Conservation (phyloP, 2,888 invertebrate species). For the Coelinius sp. region DNA sequence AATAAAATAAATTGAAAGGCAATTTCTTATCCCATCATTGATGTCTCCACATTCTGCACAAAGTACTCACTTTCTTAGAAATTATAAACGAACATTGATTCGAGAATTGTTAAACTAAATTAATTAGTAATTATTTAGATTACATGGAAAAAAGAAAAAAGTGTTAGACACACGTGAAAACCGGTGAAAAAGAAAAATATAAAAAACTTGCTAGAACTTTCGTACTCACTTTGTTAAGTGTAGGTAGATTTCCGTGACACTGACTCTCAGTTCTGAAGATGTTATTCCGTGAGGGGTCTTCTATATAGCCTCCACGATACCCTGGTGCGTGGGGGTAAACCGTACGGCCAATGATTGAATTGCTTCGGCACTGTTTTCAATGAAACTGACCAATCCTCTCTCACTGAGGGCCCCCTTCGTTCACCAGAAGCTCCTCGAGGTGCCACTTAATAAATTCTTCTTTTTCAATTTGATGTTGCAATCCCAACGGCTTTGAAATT, state of each 20-base stretch:
- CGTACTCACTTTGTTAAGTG: constrained; percentile 59
- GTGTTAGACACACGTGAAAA: background rate
- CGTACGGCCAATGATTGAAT: constrained; percentile 62
- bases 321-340: constrained; percentile 61
- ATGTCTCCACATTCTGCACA: background rate
- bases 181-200: background rate
- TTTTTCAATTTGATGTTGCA: constrained; percentile 19
- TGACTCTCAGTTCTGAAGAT: constrained; percentile 69
- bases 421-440: constrained; percentile 17
- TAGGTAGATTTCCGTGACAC: constrained; percentile 66
- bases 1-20: background rate
- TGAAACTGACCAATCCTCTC: constrained; percentile 59
- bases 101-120: background rate
- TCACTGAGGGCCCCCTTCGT: constrained; percentile 15
- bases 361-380: constrained; percentile 64
- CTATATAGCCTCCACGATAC: constrained; percentile 66
- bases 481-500: constrained; percentile 12
- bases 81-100: background rate
- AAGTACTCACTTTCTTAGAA: background rate
- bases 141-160: too few species aligned
- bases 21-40: background rate
- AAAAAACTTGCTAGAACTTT: constrained; percentile 45
- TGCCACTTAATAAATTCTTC: constrained; percentile 3
- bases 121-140: background rate
- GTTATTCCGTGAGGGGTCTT: constrained; percentile 68